phyloP scores from a whole-genome alignment of 1,140 invertebrate species.

The Cylas formicarius region DNA sequence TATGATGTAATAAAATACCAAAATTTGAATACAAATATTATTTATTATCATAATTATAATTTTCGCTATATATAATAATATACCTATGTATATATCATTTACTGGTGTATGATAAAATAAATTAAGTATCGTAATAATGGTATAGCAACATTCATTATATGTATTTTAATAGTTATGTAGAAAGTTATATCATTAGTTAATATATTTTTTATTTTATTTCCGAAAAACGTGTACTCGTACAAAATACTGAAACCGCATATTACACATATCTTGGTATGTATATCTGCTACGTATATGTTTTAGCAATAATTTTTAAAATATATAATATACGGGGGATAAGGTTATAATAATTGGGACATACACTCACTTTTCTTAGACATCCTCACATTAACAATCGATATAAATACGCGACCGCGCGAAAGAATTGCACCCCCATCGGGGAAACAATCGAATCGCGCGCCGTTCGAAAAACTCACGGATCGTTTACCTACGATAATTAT shows the following conservation, averaged over 20 bases:
- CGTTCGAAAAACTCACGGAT: too few relatives aligned
- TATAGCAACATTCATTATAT: slow-evolving; percentile 44
- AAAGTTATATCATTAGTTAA: slow-evolving; percentile 42
- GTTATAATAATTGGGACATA: slow-evolving; percentile 1
- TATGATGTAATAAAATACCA: slow-evolving; percentile 15
- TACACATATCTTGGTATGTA: slow-evolving; percentile 16
- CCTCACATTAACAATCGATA: slow-evolving; percentile 31
- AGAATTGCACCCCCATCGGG: too few relatives aligned
- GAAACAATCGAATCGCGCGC: too few relatives aligned
- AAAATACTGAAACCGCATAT: slow-evolving; percentile 39
- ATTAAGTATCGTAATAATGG: slow-evolving; percentile 41
- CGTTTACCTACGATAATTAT: too few relatives aligned
- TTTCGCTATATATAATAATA: slow-evolving; percentile 43
- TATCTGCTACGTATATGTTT: slow-evolving; percentile 36
- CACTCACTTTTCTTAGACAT: slow-evolving; percentile 26
- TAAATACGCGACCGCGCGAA: too few relatives aligned
- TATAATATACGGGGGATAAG: slow-evolving; percentile 24
- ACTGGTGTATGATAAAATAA: slow-evolving; percentile 43
- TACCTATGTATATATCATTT: slow-evolving; percentile 41
- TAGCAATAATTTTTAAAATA: slow-evolving; percentile 33
- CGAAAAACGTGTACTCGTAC: slow-evolving; percentile 44
- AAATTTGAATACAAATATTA: slow-evolving; percentile 42
- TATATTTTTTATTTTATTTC: slow-evolving; percentile 40
- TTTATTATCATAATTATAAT: slow-evolving; percentile 44
- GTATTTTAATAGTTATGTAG: slow-evolving; percentile 41